Percentiles rank a stretch among this genome's conserved stretches.
Conservation (phyloP, 2,113 vertebrate genomes). For the Oreocharis arfaki region DNA sequence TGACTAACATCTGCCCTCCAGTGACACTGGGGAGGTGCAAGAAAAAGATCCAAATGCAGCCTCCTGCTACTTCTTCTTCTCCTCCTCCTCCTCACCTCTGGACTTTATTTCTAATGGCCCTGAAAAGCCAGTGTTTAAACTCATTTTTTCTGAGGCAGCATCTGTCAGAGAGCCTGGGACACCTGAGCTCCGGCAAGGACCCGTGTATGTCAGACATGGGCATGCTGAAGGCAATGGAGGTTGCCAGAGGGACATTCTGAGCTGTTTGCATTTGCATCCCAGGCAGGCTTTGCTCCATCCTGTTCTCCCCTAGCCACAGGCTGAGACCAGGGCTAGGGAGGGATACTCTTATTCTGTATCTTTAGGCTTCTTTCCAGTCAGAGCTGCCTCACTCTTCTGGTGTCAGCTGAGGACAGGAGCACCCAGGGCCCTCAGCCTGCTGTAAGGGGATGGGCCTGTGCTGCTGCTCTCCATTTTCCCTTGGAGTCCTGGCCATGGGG, state of each 20-base stretch:
- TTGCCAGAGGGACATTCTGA: not conserved
- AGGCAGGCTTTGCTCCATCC: not conserved
- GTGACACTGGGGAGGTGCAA: not conserved
- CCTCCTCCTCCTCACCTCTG: not conserved
- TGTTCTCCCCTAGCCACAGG: not conserved
- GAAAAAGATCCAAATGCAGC: not conserved
- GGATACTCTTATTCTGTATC: not conserved
- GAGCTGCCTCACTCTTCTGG: not conserved
- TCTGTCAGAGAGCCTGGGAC: not conserved
- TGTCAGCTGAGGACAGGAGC: not conserved
- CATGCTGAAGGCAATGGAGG: not conserved
- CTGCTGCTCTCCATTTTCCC: not conserved
- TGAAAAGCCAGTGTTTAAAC: not conserved
- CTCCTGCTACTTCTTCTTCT: not conserved
- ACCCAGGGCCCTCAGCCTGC: not conserved
- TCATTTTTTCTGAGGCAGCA: not conserved
- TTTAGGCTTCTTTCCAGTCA: not conserved
- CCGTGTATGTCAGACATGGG: rapidly evolving
- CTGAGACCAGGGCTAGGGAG: not conserved
- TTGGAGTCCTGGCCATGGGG: not conserved
- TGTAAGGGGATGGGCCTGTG: not conserved
- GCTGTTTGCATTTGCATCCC: not conserved
- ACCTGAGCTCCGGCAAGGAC: not conserved
- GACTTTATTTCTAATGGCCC: not conserved
- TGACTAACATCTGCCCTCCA: not conserved